Evolutionary conservation across 2,113 vertebrate species (phyloP), one percentile per base, ranked within the genome.

Genomic region (Colistium nudipinnis): DNA sequence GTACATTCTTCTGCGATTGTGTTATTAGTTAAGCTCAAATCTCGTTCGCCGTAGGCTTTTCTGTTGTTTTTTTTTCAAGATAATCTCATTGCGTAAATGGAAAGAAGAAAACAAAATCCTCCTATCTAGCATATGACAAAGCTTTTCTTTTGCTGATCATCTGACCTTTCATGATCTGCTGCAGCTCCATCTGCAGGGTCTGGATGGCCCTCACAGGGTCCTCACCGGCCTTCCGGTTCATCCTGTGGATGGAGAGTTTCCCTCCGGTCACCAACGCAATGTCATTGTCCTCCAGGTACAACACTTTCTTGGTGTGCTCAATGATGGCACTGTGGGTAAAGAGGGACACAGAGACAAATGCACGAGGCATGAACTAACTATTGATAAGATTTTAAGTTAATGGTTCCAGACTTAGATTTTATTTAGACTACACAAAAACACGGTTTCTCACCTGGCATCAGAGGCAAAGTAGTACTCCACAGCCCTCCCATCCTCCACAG

Each of bases 381-480:
- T n/a, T 16, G 7, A 7, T n/a, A 43, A 43, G 17, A 43, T 1
- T 35, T 11, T 31, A 20, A 24, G 8, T 38, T 38, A 6, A 20
- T 20, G 13, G 3, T 27, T 11, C 10, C 6, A 20, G 48, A 0
- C n/a, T 2, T 39, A 7, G 33, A 56, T 63, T 60, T n/a, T 35
- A 2, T 1, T 25, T 13, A 31, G 45, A 20, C 35, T 39, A 20
- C 11, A 53, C 44, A 63, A 17, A 60, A 16, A 49, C 3, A 4
- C 38, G 19, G 17, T 27, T 4, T 70, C 69, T 78, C 85, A 98
- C 97, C 97, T 98, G 33, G 97, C 97, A 38, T 98, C 97, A 28
- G 97, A 99, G 53, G 97, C 97, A 70, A 99, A 99, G 90, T 95
- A 99, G 84, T 96, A 98, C 83, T 99, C 97, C 86, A 98, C 95